Percentiles rank a stretch among this genome's conserved stretches.
These are phyloP conservation scores for Phalacrocorax brasilianus DNA, from an alignment of 2,113 vertebrate genomes.

Conservation along the genomic window DNA sequence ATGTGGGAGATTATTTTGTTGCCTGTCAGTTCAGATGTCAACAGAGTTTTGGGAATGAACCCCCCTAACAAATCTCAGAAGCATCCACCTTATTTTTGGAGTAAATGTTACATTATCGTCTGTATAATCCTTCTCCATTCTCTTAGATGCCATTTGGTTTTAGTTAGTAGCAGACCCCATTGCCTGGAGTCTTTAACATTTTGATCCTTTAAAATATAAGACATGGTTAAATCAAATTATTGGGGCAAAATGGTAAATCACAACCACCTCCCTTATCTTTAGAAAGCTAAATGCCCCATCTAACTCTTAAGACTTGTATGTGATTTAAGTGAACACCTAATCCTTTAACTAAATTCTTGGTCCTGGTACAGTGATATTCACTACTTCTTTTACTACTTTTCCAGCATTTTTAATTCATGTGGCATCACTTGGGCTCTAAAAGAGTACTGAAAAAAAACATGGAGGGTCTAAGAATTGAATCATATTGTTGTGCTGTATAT, in stretches of 20 bases:
- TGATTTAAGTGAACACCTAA: background rate
- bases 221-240: background rate
- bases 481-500: background rate
- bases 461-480: background rate
- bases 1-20: background rate
- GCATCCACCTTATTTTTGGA: background rate
- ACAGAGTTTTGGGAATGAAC: background rate
- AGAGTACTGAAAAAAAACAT: background rate
- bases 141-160: background rate
- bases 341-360: background rate
- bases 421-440: background rate
- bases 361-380: background rate
- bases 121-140: background rate
- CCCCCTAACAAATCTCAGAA: background rate
- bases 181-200: background rate
- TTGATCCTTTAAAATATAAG: background rate
- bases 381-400: background rate
- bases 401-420: background rate
- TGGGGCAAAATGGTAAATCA: background rate
- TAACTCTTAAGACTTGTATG: background rate
- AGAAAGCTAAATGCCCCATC: background rate
- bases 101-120: background rate
- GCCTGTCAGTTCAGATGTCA: background rate
- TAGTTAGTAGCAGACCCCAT: background rate
- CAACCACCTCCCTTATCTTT: background rate